These are phyloP conservation scores for Bombus vancouverensis DNA, from an alignment of 1,140 invertebrate genomes.

Conservation along the genomic window DNA sequence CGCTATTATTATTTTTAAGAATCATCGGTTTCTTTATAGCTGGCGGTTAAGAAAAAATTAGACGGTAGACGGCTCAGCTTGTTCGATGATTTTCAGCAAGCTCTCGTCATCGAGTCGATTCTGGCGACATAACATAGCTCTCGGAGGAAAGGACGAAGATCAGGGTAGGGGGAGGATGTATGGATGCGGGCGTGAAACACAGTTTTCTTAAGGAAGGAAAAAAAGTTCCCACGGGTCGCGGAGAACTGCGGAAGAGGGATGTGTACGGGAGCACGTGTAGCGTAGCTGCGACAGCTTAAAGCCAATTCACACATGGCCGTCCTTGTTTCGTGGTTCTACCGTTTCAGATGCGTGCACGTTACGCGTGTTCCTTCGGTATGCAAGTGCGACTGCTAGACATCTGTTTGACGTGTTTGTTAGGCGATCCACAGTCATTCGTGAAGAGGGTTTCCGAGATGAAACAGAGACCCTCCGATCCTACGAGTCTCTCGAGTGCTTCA, in stretches of 20 bases:
- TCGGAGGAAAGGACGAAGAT: not conserved
- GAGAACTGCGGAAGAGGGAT: conserved; percentile 41
- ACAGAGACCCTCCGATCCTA: not conserved
- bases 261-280: conserved; percentile 41
- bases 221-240: conserved; percentile 61
- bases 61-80: not conserved
- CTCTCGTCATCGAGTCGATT: conserved; percentile 22
- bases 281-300: conserved; percentile 45
- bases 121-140: not conserved
- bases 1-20: not conserved
- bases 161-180: conserved; percentile 10
- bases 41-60: not conserved
- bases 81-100: not conserved
- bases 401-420: conserved; percentile 49
- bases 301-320: conserved; percentile 60
- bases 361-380: conserved; percentile 32
- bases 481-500: not conserved
- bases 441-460: conserved; percentile 2
- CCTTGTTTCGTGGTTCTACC: conserved; percentile 43
- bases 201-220: conserved; percentile 35
- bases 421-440: not conserved
- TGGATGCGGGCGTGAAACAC: conserved; percentile 60
- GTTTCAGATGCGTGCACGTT: conserved; percentile 33
- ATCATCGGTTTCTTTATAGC: not conserved
- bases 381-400: conserved; percentile 46